phyloP scores from a whole-genome alignment of 2,797 vertebrate species.

The Naso thynnoides region DNA sequence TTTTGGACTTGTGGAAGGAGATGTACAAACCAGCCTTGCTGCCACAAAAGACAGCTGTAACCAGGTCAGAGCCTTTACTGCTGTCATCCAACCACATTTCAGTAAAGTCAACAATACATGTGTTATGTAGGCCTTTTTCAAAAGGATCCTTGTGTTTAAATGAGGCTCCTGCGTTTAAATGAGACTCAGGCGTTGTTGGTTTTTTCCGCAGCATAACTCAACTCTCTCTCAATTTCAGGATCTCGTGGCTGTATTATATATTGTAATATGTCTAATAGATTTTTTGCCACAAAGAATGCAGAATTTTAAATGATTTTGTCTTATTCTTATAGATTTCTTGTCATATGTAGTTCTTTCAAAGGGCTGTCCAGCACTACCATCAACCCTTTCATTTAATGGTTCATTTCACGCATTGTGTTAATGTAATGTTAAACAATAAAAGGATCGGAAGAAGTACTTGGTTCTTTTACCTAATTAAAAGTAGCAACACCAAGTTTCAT shows the following conservation, averaged over 20 bases:
- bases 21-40: neutral
- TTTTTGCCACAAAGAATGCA: neutral
- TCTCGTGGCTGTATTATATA: too few species aligned
- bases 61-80: neutral
- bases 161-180: too few species aligned
- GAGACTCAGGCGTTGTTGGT: too few species aligned
- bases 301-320: neutral
- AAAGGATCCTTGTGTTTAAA: neutral
- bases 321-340: conserved; percentile 4
- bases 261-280: too few species aligned
- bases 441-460: too few species aligned
- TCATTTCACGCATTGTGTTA: neutral
- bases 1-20: neutral
- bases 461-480: too few species aligned
- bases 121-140: too few species aligned
- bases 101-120: neutral
- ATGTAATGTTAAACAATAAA: too few species aligned
- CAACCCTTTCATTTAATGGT: neutral
- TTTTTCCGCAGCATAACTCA: too few species aligned
- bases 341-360: neutral
- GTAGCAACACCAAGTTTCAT: too few species aligned
- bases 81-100: neutral
- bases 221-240: too few species aligned
- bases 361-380: neutral
- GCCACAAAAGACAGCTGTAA: neutral